Percentiles rank a stretch among this genome's conserved stretches.
Evolutionary conservation across 2,888 invertebrate genomes (phyloP).

Genomic region (Agriopis marginaria): DNA sequence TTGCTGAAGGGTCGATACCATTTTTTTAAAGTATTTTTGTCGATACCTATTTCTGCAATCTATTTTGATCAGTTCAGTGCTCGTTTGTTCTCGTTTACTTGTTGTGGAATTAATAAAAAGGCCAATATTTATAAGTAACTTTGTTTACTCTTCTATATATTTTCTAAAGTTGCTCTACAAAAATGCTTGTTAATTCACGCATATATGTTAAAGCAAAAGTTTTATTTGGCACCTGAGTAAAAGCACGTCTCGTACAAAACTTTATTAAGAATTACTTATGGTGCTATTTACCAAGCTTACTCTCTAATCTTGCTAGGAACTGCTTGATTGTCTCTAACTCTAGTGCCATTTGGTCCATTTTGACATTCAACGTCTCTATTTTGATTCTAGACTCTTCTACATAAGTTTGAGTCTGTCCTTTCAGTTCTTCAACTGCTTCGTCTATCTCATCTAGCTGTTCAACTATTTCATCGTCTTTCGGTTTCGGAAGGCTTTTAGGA

Average conservation of each 20-base stretch:
- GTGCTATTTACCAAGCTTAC: slow-evolving; percentile 50
- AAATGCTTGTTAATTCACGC: not conserved
- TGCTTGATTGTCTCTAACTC: slow-evolving; percentile 72
- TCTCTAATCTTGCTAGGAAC: slow-evolving; percentile 70
- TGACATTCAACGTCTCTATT: slow-evolving; percentile 67
- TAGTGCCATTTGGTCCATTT: slow-evolving; percentile 72
- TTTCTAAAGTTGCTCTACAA: not conserved
- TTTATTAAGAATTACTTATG: not conserved
- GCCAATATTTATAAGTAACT: not conserved
- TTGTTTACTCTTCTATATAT: not conserved
- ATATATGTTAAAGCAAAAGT: not conserved
- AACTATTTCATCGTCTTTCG: slow-evolving; percentile 64
- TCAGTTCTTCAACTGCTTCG: slow-evolving; percentile 63
- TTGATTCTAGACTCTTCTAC: slow-evolving; percentile 61
- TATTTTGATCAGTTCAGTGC: not conserved
- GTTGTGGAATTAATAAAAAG: not conserved
- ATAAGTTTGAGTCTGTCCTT: slow-evolving; percentile 60
- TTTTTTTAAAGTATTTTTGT: no score
- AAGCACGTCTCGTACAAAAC: not conserved
- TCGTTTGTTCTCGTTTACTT: not conserved
- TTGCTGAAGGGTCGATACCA: no score
- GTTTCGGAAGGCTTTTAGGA: slow-evolving; percentile 40
- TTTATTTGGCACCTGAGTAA: slow-evolving; percentile 1
- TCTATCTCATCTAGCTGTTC: slow-evolving; percentile 69
- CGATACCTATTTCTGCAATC: not conserved